Conservation (phyloP, 2,797 vertebrate species). For the Tolypeutes matacus region DNA sequence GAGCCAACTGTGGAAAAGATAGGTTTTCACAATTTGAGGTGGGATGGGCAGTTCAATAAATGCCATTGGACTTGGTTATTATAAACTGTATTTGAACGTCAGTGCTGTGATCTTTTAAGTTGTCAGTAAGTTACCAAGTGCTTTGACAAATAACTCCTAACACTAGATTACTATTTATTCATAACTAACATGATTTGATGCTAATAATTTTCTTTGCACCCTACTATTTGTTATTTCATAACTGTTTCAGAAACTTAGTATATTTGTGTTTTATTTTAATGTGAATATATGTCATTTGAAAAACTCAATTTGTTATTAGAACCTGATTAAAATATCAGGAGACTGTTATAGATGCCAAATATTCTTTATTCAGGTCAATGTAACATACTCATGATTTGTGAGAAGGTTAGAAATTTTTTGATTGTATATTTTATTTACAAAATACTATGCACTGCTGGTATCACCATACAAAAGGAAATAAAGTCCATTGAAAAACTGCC, state of each 20-base stretch:
- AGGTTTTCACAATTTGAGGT: slow-evolving; percentile 21
- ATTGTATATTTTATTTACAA: slow-evolving; percentile 79
- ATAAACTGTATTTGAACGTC: background rate
- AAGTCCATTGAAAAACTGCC: slow-evolving; percentile 84
- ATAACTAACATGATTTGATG: slow-evolving; percentile 26
- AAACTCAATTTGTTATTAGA: slow-evolving; percentile 64
- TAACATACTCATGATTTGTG: slow-evolving; percentile 55
- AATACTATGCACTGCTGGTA: slow-evolving; percentile 80
- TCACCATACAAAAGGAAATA: slow-evolving; percentile 86
- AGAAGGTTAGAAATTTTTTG: slow-evolving; percentile 47
- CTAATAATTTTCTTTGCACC: background rate
- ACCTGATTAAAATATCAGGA: slow-evolving; percentile 58
- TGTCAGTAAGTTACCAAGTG: background rate
- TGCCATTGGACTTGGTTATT: background rate
- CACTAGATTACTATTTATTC: slow-evolving; percentile 56
- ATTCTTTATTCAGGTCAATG: slow-evolving; percentile 67
- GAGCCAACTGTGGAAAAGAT: background rate
- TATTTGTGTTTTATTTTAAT: slow-evolving; percentile 58
- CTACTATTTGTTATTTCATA: slow-evolving; percentile 26
- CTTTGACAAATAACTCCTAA: slow-evolving; percentile 36
- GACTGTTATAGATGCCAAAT: slow-evolving; percentile 75
- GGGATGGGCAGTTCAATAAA: background rate
- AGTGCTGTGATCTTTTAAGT: background rate
- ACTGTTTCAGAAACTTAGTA: slow-evolving; percentile 14
- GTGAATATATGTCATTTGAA: slow-evolving; percentile 64